Base-by-base conservation (phyloP, 1,140 invertebrate species). In the Cyphomyrmex costatus region DNA sequence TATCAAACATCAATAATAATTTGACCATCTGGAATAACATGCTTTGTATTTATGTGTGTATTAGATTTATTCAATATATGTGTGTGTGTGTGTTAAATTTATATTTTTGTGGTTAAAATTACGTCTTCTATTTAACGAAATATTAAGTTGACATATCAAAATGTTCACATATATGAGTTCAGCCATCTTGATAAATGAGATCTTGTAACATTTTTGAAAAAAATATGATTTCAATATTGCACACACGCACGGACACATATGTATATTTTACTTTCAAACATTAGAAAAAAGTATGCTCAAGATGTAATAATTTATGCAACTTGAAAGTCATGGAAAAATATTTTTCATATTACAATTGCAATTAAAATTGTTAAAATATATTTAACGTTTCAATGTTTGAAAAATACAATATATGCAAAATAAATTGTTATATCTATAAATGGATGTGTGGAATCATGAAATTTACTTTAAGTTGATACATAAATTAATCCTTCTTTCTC, bases 141-240 rank as follows among this genome's bases (percentile, higher is more conserved):
- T 19, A 63, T 65, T 68, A 36, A 19, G 30, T 79, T 68, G 19
- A 49, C 4, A 49, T 27, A 73, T 82, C 24, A 61, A 6, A 60
- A 60, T 83, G 14, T 83, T 73, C 27, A 74, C 68, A 83, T 83
- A 83, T 83, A 83, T 83, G 79, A 83, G 79, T 83, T 83, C 68
- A 83, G 79, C 3, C 33, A 70, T 68, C 46, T 30, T 30, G 36
- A 71, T 21, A 24, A 16, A 58, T 5, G 14, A 53, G n/a, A 36
- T 3, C 12, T 58, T 14, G 58, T 27, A 60, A 76, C 1, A 60
- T 65, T 46, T 61, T 42, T 42, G 36, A 10, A 14, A n/a, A 46
- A 33, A 63, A 46, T 30, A 8, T 30, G 7, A 61, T 73, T 53
- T 73, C 36, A 42, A 19, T 21, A 1, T 66, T 19, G n/a, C 14